Base-by-base conservation (phyloP, 2,888 invertebrate species). In the Hydropsyche betteni region DNA sequence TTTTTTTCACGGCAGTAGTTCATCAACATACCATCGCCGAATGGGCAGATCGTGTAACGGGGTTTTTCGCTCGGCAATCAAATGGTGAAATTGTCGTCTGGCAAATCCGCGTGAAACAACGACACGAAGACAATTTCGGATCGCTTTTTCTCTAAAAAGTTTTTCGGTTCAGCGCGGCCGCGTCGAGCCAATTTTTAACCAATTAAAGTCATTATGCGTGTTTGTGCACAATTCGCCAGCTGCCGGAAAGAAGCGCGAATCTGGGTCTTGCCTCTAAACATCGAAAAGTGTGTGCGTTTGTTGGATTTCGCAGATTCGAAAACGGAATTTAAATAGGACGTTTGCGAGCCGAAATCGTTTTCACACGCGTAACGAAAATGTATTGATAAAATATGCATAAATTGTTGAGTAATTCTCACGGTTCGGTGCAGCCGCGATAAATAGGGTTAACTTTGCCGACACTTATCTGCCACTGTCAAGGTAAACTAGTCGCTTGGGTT, bases 1-100 rank as follows among this genome's bases (percentile, higher is more conserved):
- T 7, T 33, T 16, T 33, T 33, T 58, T n/a, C n/a, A n/a, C 8
- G 58, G 24, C 24, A 58, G 34, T 36, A 34, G 36, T 64, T 64
- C 64, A 64, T 64, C 64, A 64, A 64, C 64, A 55, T 55, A 55
- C 55, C 55, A 64, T 64, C 64, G 64, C 24, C 24, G 16, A n/a
- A n/a, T 51, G 61, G 33, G 33, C 61, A 16, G 61, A 61, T 61
- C 61, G 34, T 36, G n/a, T 64, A 64, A 64, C 64, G 64, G 64
- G 8, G 58, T 58, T 58, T 58, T 53, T 8, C 24, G n/a, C 58
- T 58, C 58, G 8, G 24, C 58, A 16, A 58, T 58, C 58, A 58
- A 58, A 16, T 58, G 58, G 58, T 14, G 58, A 58, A 58, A 58
- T 16, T 58, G 16, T 58, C 58, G 14, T 44, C 44, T 44, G 4